Conservation (phyloP, 1,140 invertebrate species). For the Trichomalopsis sarcophagae region DNA sequence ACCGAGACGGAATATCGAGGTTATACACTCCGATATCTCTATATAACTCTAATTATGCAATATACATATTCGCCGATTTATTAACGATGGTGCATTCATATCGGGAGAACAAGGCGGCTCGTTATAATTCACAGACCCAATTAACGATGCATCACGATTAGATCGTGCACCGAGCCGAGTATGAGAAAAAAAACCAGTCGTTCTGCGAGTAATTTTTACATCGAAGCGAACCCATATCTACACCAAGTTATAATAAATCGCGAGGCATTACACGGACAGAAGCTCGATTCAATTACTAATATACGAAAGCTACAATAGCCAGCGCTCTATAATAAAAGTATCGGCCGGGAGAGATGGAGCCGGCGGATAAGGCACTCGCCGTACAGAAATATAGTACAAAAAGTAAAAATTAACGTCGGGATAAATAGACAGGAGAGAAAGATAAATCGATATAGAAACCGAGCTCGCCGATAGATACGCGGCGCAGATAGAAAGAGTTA, state of each 20-base stretch:
- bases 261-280: background rate
- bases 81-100: background rate
- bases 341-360: background rate
- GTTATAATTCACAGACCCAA: background rate
- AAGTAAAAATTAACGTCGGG: constrained; percentile 33
- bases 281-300: constrained; percentile 17
- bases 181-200: background rate
- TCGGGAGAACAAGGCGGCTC: background rate
- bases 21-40: too few species aligned
- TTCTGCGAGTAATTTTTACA: too few species aligned
- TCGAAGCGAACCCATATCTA: background rate
- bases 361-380: background rate
- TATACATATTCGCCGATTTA: background rate
- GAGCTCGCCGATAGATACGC: constrained; percentile 5
- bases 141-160: background rate
- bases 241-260: background rate
- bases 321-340: background rate
- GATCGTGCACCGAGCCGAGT: background rate
- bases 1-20: too few species aligned
- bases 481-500: constrained; percentile 32
- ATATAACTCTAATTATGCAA: background rate
- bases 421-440: constrained; percentile 23
- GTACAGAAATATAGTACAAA: background rate
- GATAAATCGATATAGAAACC: constrained; percentile 17
- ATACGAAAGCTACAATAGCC: background rate